Percentiles rank a stretch among this genome's conserved stretches.
Conservation (phyloP, 2,797 vertebrate genomes). For the Amazonetta brasiliensis region DNA sequence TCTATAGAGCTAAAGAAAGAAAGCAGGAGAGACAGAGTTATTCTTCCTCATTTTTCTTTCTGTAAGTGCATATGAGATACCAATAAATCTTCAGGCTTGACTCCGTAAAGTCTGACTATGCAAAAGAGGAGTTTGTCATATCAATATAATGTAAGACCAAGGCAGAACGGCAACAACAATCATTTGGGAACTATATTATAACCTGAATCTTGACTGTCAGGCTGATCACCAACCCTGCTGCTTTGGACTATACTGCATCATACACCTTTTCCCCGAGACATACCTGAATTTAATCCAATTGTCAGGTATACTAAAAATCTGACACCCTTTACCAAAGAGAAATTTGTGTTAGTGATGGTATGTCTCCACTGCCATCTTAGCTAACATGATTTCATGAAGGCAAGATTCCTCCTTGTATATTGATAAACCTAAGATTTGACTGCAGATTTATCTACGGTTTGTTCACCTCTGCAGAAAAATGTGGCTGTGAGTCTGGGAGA, state of each 20-base stretch:
- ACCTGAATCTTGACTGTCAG: not conserved
- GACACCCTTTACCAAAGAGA: not conserved
- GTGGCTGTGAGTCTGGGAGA: not conserved
- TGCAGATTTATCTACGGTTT: accelerated
- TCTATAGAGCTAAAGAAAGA: conserved; percentile 83
- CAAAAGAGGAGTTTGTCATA: not conserved
- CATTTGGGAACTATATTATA: not conserved
- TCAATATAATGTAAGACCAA: not conserved
- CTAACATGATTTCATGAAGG: not conserved
- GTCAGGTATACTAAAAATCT: accelerated
- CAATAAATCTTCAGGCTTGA: not conserved
- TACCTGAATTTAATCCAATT: not conserved
- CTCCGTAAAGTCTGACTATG: not conserved
- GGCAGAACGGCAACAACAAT: not conserved
- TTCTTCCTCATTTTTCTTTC: not conserved
- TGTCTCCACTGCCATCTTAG: not conserved
- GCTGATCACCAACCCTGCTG: not conserved
- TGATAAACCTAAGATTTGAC: not conserved
- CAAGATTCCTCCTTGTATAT: not conserved
- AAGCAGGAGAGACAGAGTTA: not conserved
- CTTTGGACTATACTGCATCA: not conserved
- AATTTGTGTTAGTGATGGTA: not conserved
- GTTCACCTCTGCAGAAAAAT: not conserved
- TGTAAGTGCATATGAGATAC: accelerated
- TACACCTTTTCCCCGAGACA: not conserved